Evolutionary conservation across 2,113 vertebrate genomes (phyloP).

Genomic region (Garra rufa): DNA sequence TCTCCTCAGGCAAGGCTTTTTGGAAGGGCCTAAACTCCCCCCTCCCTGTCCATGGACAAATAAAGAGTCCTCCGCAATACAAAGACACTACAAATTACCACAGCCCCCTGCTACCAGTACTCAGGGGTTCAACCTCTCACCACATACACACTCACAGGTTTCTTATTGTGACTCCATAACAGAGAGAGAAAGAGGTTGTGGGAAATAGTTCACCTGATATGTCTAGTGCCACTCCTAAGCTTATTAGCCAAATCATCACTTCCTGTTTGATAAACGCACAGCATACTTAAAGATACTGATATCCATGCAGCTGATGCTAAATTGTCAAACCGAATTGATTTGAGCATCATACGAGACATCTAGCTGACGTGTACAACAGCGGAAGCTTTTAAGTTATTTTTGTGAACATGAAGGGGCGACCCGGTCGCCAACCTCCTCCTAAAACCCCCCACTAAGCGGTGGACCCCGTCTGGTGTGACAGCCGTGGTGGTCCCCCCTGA

Average conservation of each 20-base stretch:
- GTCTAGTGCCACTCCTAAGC: background rate
- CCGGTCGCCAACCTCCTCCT: background rate
- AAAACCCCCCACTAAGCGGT: constrained; percentile 67
- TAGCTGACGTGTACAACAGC: background rate
- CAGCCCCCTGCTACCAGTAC: constrained; percentile 77
- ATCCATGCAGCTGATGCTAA: background rate
- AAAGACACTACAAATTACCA: constrained; percentile 80
- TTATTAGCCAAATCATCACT: constrained; percentile 23
- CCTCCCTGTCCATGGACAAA: constrained; percentile 72
- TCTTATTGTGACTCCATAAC: background rate
- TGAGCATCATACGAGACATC: background rate
- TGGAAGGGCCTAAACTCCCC: constrained; percentile 19
- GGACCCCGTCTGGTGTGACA: constrained; percentile 83
- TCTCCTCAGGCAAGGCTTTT: constrained; percentile 5
- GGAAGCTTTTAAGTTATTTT: constrained; percentile 34
- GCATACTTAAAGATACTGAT: background rate
- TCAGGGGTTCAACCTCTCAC: constrained; percentile 70
- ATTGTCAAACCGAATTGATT: background rate
- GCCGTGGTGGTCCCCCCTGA: constrained; percentile 68
- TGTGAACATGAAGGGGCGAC: background rate
- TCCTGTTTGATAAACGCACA: background rate
- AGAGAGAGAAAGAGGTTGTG: constrained; percentile 1
- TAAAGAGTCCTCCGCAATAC: constrained; percentile 71
- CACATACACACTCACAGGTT: constrained; percentile 17
- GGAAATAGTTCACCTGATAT: constrained; percentile 11